phyloP scores from a whole-genome alignment of 2,113 vertebrate species.

The Pagrus major region DNA sequence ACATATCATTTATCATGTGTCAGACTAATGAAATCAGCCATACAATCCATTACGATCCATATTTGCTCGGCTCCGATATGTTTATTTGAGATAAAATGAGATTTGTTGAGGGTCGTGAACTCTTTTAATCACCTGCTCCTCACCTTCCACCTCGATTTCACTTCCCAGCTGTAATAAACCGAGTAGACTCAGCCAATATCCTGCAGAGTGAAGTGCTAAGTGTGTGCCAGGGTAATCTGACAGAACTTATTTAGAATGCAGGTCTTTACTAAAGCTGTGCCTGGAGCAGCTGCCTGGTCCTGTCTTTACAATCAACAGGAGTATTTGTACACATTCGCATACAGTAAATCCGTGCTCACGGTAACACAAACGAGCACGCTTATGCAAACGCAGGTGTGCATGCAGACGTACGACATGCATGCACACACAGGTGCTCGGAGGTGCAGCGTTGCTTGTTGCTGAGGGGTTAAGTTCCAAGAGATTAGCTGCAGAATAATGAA shows the following conservation, averaged over 20 bases:
- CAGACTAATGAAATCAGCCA: background rate
- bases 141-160: conserved; percentile 34
- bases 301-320: conserved; percentile 57
- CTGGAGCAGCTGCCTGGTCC: conserved; percentile 65
- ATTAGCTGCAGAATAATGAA: conserved; percentile 41
- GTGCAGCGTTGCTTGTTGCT: background rate
- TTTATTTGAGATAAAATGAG: conserved; percentile 8
- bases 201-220: conserved; percentile 64
- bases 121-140: conserved; percentile 23
- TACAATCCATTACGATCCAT: background rate
- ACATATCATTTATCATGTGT: background rate
- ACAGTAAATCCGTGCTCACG: conserved; percentile 26
- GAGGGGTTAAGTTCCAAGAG: conserved; percentile 25
- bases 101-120: background rate
- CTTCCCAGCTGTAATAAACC: conserved; percentile 42
- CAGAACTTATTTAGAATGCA: conserved; percentile 74
- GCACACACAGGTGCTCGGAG: conserved; percentile 11
- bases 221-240: conserved; percentile 72
- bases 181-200: conserved; percentile 50
- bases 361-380: conserved; percentile 6
- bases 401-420: background rate
- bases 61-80: background rate
- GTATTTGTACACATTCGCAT: conserved; percentile 41
- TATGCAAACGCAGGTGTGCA: background rate
- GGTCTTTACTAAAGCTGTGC: conserved; percentile 69